Percentiles rank a stretch among this genome's conserved stretches.
phyloP scores from a whole-genome alignment of 2,797 vertebrate species.

The Schizopygopsis pylzovi region DNA sequence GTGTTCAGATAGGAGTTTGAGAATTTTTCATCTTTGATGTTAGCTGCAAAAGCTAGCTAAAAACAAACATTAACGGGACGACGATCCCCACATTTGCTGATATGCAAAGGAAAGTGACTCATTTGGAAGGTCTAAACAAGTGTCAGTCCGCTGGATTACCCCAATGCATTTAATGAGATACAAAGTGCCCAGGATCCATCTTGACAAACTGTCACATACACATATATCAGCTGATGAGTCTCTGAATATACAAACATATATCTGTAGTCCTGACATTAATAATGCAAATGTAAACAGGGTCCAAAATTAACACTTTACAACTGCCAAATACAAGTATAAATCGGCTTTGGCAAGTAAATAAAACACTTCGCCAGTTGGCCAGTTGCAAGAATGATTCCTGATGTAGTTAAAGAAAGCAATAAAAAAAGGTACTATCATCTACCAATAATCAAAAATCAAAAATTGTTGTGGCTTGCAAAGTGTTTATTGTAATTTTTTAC shows the following conservation, averaged over 20 bases:
- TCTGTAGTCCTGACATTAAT: not conserved
- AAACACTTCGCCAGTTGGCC: not conserved
- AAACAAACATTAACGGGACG: slow-evolving; percentile 65
- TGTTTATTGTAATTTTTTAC: not conserved
- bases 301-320: slow-evolving; percentile 40
- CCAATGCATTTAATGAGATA: slow-evolving; percentile 72
- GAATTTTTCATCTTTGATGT: slow-evolving; percentile 88
- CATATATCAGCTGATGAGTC: slow-evolving; percentile 36
- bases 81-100: slow-evolving; percentile 65
- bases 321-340: not conserved
- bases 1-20: slow-evolving; percentile 60
- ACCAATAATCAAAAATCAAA: not conserved
- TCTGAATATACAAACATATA: slow-evolving; percentile 18
- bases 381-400: slow-evolving; percentile 9
- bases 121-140: slow-evolving; percentile 55
- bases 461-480: not conserved
- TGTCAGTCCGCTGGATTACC: slow-evolving; percentile 64
- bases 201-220: slow-evolving; percentile 40
- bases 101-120: slow-evolving; percentile 46
- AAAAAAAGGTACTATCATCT: not conserved
- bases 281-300: slow-evolving; percentile 19
- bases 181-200: slow-evolving; percentile 58
- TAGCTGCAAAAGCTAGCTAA: slow-evolving; percentile 76
- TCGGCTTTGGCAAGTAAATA: slow-evolving; percentile 9
- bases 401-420: not conserved